Evolutionary conservation across 2,888 invertebrate genomes (phyloP).

Genomic region (Lutraria lutraria): DNA sequence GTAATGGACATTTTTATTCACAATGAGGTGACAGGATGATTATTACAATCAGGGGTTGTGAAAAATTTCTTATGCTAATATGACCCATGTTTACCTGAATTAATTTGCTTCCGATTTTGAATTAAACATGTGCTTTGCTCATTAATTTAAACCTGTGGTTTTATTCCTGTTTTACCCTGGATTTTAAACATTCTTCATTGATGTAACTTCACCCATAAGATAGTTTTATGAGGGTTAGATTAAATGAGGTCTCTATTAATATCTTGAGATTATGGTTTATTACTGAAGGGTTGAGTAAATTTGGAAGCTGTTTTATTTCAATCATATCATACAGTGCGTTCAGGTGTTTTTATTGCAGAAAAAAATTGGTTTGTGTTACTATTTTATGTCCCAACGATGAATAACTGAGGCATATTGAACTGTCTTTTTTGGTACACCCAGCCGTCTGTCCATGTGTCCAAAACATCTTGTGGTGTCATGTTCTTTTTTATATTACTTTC

Average conservation of each 20-base stretch:
- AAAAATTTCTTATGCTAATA: conserved; percentile 73
- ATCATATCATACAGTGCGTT: not conserved
- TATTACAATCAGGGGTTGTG: conserved; percentile 50
- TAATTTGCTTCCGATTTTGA: conserved; percentile 35
- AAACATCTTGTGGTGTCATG: conserved; percentile 12
- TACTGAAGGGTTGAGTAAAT: conserved; percentile 7
- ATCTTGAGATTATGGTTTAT: conserved; percentile 22
- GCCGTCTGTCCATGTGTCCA: conserved; percentile 2
- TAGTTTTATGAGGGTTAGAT: conserved; percentile 7
- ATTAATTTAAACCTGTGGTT: conserved; percentile 45
- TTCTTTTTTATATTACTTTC: not conserved
- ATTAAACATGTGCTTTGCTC: conserved; percentile 39
- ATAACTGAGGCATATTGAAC: not conserved
- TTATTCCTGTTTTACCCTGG: not conserved
- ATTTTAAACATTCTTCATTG: conserved; percentile 1
- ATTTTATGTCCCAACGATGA: not conserved
- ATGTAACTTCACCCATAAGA: conserved; percentile 26
- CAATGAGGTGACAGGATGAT: conserved; percentile 58
- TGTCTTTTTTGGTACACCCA: not conserved
- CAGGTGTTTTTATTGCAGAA: conserved; percentile 13
- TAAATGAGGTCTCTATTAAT: conserved; percentile 15
- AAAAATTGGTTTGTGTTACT: not conserved
- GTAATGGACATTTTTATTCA: conserved; percentile 40
- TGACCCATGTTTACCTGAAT: conserved; percentile 39
- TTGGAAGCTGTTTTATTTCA: not conserved